A percentile compares a stretch with the other conserved stretches of the same genome.
Conservation (phyloP, 2,888 invertebrate species). For the Xanthostigma xanthostigma region DNA sequence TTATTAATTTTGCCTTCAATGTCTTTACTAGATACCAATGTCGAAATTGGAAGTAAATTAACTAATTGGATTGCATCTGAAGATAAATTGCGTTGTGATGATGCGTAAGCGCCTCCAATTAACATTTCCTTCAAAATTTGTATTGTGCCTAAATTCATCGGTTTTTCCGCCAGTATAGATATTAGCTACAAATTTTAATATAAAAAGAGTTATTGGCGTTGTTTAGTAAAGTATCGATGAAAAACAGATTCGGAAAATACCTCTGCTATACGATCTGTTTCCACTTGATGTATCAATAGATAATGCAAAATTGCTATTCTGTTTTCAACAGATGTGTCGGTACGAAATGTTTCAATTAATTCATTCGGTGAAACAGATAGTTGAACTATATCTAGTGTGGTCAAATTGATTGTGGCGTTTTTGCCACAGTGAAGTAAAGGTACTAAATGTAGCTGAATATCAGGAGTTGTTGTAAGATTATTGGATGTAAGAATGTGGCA, state of each 20-base stretch:
- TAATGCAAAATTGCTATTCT: conserved; percentile 71
- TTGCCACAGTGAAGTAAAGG: conserved; percentile 42
- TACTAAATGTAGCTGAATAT: conserved; percentile 55
- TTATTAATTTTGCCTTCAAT: conserved; percentile 44
- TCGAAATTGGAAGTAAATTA: conserved; percentile 55
- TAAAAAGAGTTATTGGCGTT: no score
- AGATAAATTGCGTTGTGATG: conserved; percentile 55
- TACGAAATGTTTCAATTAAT: conserved; percentile 51
- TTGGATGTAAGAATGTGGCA: conserved; percentile 60
- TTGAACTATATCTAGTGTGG: conserved; percentile 56
- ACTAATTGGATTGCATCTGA: conserved; percentile 54
- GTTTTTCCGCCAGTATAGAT: conserved; percentile 42
- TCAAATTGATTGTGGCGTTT: conserved; percentile 46
- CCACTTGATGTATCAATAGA: conserved; percentile 61
- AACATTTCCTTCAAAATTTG: conserved; percentile 69
- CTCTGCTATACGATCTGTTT: conserved; percentile 59
- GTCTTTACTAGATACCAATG: conserved; percentile 38
- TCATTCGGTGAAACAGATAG: conserved; percentile 49
- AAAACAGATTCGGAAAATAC: conserved; percentile 24
- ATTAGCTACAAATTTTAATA: conserved; percentile 32
- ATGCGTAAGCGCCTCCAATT: conserved; percentile 55
- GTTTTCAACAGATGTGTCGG: conserved; percentile 49
- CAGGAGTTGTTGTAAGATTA: conserved; percentile 37
- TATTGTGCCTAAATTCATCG: conserved; percentile 44
- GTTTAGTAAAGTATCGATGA: no score